Conservation (phyloP, 2,888 invertebrate genomes). For the Slavum lentiscoides region DNA sequence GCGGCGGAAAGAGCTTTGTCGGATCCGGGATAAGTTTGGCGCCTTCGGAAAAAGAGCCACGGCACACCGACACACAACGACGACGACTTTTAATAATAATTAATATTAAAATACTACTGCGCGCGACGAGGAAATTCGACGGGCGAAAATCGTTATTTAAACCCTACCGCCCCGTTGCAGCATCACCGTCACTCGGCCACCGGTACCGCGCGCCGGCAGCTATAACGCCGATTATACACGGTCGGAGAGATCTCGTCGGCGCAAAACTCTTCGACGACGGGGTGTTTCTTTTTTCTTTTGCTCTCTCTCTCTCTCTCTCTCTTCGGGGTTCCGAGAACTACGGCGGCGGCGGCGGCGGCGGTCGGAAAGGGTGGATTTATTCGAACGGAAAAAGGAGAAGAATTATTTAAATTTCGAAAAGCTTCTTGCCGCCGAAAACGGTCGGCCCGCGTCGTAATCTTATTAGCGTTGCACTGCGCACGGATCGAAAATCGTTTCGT, state of each 20-base stretch:
- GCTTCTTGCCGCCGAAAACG: constrained; percentile 39
- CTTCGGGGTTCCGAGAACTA: background rate
- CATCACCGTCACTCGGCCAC: background rate
- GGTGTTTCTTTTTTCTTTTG: background rate
- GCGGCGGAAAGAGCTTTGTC: constrained; percentile 48
- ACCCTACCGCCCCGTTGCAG: constrained; percentile 16
- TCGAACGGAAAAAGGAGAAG: constrained; percentile 52
- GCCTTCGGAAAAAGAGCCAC: constrained; percentile 50
- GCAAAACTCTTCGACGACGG: constrained; percentile 35
- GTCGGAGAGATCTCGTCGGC: constrained; percentile 39
- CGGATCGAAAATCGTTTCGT: constrained; percentile 18
- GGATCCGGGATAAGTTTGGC: constrained; percentile 51
- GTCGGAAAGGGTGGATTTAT: constrained; percentile 38
- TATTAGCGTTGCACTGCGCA: constrained; percentile 25
- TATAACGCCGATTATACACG: constrained; percentile 42
- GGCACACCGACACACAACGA: constrained; percentile 38
- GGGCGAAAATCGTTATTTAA: constrained; percentile 53
- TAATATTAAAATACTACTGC: constrained; percentile 53
- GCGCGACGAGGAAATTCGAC: constrained; percentile 53
- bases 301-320: no score
- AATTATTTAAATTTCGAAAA: constrained; percentile 52
- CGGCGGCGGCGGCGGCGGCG: background rate
- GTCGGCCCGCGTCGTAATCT: constrained; percentile 43
- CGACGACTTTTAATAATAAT: constrained; percentile 53
- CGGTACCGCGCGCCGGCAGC: constrained; percentile 4